Conservation (phyloP, 2,888 invertebrate genomes). For the Drymonia ruficornis region DNA sequence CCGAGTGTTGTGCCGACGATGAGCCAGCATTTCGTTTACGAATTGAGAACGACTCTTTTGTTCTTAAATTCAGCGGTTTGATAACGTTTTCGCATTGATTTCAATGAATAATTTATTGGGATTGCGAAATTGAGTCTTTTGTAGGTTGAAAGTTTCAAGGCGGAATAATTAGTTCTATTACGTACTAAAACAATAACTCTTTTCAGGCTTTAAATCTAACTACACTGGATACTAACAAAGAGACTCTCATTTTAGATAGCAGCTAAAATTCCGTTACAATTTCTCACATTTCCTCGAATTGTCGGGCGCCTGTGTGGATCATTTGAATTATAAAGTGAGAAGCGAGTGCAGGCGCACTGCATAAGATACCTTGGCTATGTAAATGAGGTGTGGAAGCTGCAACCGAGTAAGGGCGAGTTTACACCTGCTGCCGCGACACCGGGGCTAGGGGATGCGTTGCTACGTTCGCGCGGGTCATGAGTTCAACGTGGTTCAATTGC, state of each 20-base stretch:
- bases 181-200: neutral
- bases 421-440: conserved; percentile 57
- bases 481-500: conserved; percentile 39
- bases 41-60: conserved; percentile 39
- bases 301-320: conserved; percentile 63
- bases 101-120: conserved; percentile 6
- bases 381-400: conserved; percentile 69
- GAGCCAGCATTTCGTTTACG: conserved; percentile 47
- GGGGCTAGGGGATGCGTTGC: conserved; percentile 24
- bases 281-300: conserved; percentile 79
- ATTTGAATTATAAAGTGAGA: conserved; percentile 83
- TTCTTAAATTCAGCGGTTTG: conserved; percentile 28
- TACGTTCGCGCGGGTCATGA: conserved; percentile 41
- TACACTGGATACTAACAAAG: conserved; percentile 29
- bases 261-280: conserved; percentile 75
- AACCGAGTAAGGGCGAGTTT: conserved; percentile 54
- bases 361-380: conserved; percentile 75
- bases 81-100: conserved; percentile 23
- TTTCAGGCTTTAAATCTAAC: conserved; percentile 8
- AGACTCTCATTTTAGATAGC: conserved; percentile 33
- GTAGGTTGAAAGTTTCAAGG: neutral
- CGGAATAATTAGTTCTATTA: neutral
- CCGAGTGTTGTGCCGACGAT: conserved; percentile 45
- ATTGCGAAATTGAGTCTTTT: neutral
- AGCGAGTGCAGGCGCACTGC: conserved; percentile 77